Conservation (phyloP, 2,113 vertebrate species). For the Zosterops japonicus region DNA sequence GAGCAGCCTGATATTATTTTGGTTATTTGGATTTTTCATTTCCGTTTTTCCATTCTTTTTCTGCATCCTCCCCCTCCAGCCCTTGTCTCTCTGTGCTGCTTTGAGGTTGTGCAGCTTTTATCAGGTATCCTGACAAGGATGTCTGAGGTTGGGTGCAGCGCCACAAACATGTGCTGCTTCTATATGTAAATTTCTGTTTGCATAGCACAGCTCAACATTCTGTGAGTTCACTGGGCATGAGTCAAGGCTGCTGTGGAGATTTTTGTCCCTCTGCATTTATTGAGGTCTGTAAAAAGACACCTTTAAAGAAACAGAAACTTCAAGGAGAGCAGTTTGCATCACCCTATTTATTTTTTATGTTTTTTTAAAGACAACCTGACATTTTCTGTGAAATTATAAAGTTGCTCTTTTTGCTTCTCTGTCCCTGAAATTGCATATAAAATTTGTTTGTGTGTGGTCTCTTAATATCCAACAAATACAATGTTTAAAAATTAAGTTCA, state of each 20-base stretch:
- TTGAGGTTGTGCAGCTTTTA: neutral
- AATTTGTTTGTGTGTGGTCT: neutral
- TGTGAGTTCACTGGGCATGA: neutral
- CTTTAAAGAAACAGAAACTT: neutral
- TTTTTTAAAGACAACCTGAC: neutral
- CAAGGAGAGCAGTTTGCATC: neutral
- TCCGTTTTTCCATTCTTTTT: accelerated
- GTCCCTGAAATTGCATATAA: neutral
- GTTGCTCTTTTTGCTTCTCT: neutral
- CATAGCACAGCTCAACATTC: neutral
- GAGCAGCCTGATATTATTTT: neutral
- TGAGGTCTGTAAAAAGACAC: neutral
- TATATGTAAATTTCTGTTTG: neutral
- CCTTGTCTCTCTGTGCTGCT: neutral
- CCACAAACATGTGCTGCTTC: neutral
- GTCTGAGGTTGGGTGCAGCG: neutral
- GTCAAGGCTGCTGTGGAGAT: neutral
- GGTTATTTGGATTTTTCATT: neutral
- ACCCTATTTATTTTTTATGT: neutral
- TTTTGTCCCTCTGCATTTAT: neutral
- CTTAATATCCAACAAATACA: neutral
- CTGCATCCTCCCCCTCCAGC: neutral
- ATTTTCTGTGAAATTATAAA: neutral
- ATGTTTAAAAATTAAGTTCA: constrained; percentile 5
- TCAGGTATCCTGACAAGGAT: neutral